phyloP scores from a whole-genome alignment of 2,797 vertebrate species.

The Pelochelys cantorii region DNA sequence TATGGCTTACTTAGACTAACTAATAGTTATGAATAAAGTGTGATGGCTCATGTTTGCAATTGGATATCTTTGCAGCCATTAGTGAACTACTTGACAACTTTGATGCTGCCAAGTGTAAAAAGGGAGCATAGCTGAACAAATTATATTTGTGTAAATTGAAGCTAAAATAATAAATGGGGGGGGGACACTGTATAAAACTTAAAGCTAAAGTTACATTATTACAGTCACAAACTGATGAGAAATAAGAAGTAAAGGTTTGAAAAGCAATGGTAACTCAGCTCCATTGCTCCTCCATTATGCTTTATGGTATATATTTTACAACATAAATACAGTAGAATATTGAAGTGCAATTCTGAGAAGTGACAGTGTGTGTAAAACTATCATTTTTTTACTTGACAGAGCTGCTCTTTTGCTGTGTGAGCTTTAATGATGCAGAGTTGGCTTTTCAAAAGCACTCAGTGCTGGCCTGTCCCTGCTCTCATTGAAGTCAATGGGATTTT shows the following conservation, averaged over 20 bases:
- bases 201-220: background rate
- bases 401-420: constrained; percentile 18
- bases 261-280: background rate
- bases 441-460: background rate
- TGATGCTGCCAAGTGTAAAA: background rate
- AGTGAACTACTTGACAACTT: background rate
- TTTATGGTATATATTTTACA: background rate
- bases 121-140: constrained; percentile 15
- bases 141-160: constrained; percentile 1
- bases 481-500: constrained; percentile 5
- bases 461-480: background rate
- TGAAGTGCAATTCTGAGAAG: constrained; percentile 8
- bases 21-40: constrained; percentile 5
- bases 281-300: background rate
- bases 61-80: background rate
- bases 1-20: background rate
- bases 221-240: background rate
- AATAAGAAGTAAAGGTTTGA: background rate
- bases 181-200: background rate
- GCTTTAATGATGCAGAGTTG: background rate
- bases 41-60: constrained; percentile 10
- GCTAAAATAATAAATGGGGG: background rate
- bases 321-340: background rate
- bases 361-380: background rate
- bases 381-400: background rate